These are phyloP conservation scores for Sigmodon hispidus DNA, from an alignment of 2,113 vertebrate species.

Conservation along the genomic window DNA sequence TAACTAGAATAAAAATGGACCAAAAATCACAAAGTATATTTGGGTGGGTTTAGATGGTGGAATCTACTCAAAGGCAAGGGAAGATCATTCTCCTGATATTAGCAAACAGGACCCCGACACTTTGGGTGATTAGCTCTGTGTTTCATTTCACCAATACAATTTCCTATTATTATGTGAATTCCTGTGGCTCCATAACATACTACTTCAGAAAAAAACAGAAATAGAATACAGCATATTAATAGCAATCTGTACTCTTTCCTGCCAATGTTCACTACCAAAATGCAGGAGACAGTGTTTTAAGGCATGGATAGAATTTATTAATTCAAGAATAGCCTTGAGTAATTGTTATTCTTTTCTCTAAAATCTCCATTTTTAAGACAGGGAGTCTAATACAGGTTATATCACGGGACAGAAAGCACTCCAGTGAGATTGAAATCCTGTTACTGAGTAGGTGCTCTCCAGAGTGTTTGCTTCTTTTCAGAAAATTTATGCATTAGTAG, in stretches of 20 bases:
- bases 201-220: not conserved
- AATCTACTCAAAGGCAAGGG: not conserved
- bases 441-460: fast-evolving
- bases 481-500: not conserved
- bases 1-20: not conserved
- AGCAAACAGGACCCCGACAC: too few relatives aligned
- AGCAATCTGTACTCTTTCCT: not conserved
- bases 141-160: not conserved
- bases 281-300: not conserved
- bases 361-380: not conserved
- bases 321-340: not conserved
- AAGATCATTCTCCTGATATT: not conserved
- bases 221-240: not conserved
- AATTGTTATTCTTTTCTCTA: not conserved
- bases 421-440: not conserved
- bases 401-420: not conserved
- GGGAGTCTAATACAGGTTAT: not conserved
- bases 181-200: too few relatives aligned
- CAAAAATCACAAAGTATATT: too few relatives aligned
- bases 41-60: not conserved
- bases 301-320: not conserved
- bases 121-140: not conserved
- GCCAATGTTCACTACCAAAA: too few relatives aligned
- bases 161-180: not conserved
- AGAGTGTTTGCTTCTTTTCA: not conserved